Conservation (phyloP, 2,797 vertebrate genomes). For the Manis crassicaudata region DNA sequence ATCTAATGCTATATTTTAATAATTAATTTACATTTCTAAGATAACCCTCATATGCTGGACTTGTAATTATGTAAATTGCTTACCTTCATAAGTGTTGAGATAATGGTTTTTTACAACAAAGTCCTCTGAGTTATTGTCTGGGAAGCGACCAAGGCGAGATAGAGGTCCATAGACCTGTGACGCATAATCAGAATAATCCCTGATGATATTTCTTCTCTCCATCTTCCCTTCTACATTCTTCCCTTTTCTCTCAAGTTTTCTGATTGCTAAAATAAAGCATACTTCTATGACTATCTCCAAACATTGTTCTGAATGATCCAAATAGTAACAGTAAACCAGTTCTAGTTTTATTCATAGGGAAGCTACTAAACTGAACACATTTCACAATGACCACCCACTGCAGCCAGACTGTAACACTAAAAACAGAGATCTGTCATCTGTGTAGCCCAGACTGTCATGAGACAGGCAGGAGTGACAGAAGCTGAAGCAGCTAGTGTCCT, state of each 20-base stretch:
- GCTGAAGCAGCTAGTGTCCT: neutral
- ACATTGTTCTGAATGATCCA: neutral
- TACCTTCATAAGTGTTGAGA: constrained; percentile 93
- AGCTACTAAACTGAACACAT: neutral
- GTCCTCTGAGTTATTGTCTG: constrained; percentile 82
- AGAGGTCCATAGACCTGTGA: constrained; percentile 86
- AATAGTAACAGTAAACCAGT: constrained; percentile 27
- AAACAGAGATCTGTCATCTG: neutral
- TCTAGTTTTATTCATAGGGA: constrained; percentile 21
- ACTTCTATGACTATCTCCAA: constrained; percentile 49
- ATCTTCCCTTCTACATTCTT: constrained; percentile 88
- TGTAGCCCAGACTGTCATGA: neutral
- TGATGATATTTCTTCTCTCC: constrained; percentile 86
- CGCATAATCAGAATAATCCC: constrained; percentile 85
- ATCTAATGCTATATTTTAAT: neutral
- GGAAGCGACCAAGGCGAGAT: constrained; percentile 83
- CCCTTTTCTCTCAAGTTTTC: constrained; percentile 89
- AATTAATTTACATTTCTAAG: neutral
- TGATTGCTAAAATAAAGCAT: constrained; percentile 87
- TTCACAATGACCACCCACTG: neutral
- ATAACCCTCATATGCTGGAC: neutral
- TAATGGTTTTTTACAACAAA: constrained; percentile 86
- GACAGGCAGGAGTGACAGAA: neutral
- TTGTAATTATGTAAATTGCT: constrained; percentile 55
- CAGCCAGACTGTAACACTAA: neutral